phyloP scores from a whole-genome alignment of 2,797 vertebrate species.

The Bryconaethiops microstoma region DNA sequence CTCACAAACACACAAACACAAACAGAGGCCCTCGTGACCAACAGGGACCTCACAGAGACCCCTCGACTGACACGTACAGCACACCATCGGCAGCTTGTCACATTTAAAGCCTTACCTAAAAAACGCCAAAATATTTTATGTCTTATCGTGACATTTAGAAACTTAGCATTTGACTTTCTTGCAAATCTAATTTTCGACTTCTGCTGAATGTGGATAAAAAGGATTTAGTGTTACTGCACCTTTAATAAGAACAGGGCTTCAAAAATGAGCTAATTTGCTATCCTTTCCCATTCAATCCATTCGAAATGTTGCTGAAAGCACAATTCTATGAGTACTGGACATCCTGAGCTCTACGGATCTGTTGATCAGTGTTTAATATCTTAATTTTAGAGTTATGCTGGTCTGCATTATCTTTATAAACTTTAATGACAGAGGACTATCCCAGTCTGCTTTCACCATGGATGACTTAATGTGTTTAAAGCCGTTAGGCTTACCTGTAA shows the following conservation, averaged over 20 bases:
- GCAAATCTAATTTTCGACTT: not conserved
- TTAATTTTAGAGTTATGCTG: too few relatives aligned
- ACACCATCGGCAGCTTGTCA: not conserved
- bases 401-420: too few relatives aligned
- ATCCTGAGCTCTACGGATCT: too few relatives aligned
- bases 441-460: too few relatives aligned
- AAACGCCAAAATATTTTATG: not conserved
- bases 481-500: too few relatives aligned
- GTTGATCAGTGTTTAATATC: too few relatives aligned
- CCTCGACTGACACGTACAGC: not conserved
- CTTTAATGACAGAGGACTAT: too few relatives aligned
- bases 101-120: not conserved
- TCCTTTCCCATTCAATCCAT: not conserved
- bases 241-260: not conserved
- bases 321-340: too few relatives aligned
- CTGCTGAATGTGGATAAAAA: not conserved
- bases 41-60: conserved; percentile 35
- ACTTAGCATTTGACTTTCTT: not conserved
- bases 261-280: not conserved
- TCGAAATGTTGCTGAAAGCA: not conserved
- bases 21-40: conserved; percentile 37
- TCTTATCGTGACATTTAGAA: not conserved
- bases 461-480: too few relatives aligned
- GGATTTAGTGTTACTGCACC: not conserved
- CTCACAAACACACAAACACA: conserved; percentile 37